Conservation (phyloP, 2,797 vertebrate genomes). For the Micromesistius poutassou region DNA sequence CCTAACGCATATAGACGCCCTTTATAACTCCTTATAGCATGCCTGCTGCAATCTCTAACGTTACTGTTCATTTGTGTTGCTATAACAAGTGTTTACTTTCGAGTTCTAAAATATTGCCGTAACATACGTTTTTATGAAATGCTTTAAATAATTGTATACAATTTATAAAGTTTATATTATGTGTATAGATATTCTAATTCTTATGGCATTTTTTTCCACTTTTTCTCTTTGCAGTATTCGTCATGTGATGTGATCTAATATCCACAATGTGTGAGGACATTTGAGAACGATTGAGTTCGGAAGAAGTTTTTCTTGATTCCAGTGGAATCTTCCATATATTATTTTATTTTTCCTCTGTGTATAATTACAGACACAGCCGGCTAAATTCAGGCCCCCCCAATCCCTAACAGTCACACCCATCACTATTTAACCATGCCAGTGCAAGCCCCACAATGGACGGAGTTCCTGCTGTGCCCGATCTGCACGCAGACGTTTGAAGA, state of each 20-base stretch:
- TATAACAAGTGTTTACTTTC: background rate
- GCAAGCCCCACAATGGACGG: constrained; percentile 99
- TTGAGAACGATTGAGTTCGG: constrained; percentile 77
- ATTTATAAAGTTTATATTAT: background rate
- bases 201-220: constrained; percentile 25
- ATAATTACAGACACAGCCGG: constrained; percentile 59
- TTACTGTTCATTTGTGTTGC: background rate
- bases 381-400: constrained; percentile 17
- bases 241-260: constrained; percentile 77
- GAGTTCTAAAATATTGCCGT: background rate
- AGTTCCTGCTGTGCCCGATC: constrained; percentile 99
- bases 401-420: constrained; percentile 46
- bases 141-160: background rate
- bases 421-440: constrained; percentile 94
- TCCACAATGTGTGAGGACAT: constrained; percentile 78
- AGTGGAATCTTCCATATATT: constrained; percentile 92
- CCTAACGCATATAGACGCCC: background rate
- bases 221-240: constrained; percentile 70
- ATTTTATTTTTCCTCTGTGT: constrained; percentile 63
- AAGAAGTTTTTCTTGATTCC: constrained; percentile 88
- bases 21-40: background rate
- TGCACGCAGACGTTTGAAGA: constrained; percentile 99
- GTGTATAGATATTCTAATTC: background rate
- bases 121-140: background rate
- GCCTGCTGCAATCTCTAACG: background rate